A percentile compares a stretch with the other conserved stretches of the same genome.
These are phyloP conservation scores for Ellobius talpinus DNA, from an alignment of 2,113 vertebrate genomes.

Conservation along the genomic window DNA sequence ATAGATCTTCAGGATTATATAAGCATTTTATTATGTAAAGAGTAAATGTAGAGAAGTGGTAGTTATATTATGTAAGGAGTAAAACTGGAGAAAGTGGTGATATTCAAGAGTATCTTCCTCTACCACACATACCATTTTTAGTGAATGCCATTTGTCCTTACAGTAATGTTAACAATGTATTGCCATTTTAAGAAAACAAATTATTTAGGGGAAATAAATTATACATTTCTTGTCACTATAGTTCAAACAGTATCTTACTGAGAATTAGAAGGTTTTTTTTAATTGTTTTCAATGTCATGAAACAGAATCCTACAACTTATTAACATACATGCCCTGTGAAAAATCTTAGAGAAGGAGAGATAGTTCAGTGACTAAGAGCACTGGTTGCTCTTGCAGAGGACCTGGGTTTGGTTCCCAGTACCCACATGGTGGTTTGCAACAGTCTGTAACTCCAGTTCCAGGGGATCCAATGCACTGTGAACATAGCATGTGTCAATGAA, in stretches of 20 bases:
- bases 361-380: not conserved
- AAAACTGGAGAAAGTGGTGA: constrained; percentile 64
- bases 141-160: constrained; percentile 59
- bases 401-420: not conserved
- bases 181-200: constrained; percentile 65
- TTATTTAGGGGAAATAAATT: not conserved
- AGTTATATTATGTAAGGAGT: constrained; percentile 11
- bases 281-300: constrained; percentile 28
- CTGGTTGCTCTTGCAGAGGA: not conserved
- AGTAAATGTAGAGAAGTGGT: constrained; percentile 50
- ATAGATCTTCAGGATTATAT: constrained; percentile 65
- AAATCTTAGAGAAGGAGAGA: constrained; percentile 47
- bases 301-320: constrained; percentile 61
- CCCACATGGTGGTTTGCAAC: not conserved
- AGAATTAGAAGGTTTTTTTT: not conserved
- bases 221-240: constrained; percentile 52
- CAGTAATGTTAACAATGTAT: constrained; percentile 71
- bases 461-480: not conserved
- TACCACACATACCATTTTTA: constrained; percentile 64
- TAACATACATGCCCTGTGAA: constrained; percentile 66
- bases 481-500: not conserved
- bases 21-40: constrained; percentile 63
- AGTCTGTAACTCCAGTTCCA: not conserved
- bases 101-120: constrained; percentile 55
- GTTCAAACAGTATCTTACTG: constrained; percentile 50